phyloP scores from a whole-genome alignment of 2,888 invertebrate genomes.

The Aspidiotus rigidus region DNA sequence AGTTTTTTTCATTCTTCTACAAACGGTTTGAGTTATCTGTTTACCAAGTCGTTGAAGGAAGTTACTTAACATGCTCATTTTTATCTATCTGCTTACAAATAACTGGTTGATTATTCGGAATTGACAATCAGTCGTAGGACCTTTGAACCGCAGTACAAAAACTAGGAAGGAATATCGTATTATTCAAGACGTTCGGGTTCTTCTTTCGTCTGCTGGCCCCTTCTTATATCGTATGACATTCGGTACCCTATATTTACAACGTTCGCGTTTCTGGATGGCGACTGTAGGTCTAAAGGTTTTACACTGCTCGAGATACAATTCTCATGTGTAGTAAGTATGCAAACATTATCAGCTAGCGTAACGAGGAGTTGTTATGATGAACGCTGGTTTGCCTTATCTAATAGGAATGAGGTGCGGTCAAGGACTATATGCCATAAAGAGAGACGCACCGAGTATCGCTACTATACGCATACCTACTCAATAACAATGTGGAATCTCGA shows the following conservation, averaged over 20 bases:
- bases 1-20: not conserved
- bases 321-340: too few relatives aligned
- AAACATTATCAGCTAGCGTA: too few relatives aligned
- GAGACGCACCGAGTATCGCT: too few relatives aligned
- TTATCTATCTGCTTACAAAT: not conserved
- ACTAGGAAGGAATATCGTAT: conserved; percentile 15
- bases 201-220: not conserved
- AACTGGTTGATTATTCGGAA: conserved; percentile 17
- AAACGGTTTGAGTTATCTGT: conserved; percentile 5
- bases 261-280: too few relatives aligned
- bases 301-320: too few relatives aligned
- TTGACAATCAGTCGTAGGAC: conserved; percentile 26
- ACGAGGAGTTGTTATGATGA: too few relatives aligned
- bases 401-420: conserved; percentile 26
- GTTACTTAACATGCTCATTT: not conserved
- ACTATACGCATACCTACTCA: too few relatives aligned
- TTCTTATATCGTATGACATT: not conserved
- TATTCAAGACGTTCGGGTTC: not conserved
- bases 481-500: too few relatives aligned
- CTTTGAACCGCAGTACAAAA: conserved; percentile 29
- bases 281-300: too few relatives aligned
- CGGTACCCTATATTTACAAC: not conserved
- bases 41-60: conserved; percentile 9
- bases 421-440: conserved; percentile 5
- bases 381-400: not conserved